Base-by-base conservation (phyloP, 2,888 invertebrate genomes). In the Antheraea yamamai region DNA sequence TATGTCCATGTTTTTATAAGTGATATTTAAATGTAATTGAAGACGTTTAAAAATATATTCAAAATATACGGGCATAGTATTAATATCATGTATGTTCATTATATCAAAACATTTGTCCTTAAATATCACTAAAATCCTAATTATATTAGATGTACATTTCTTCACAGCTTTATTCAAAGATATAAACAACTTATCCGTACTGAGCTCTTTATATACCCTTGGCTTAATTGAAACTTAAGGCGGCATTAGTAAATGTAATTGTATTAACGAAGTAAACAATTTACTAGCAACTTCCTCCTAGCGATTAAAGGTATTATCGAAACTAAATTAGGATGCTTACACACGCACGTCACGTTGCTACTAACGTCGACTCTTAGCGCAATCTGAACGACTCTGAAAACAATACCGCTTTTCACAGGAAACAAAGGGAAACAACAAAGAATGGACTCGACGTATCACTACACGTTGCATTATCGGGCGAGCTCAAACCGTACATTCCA, bases 371-470 rank as follows among this genome's bases (percentile, higher is more conserved):
- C 92, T 93, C 91, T 92, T 91, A 91, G 89, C 91, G 89, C 91
- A 93, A 93, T 93, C 93, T 61, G 58, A 61, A 91, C 88, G 87
- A 82, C 85, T 85, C 89, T 88, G 91, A 89, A 92, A 94, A 94
- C 93, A 94, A 94, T 93, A 91, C 89, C 85, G 86, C 89, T 91
- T 92, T 92, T 91, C 88, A 90, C 80, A 81, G 84, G 82, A 88
- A 89, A 92, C 91, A 93, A 93, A 92, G 89, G 89, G 87, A 87
- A 89, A 91, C 92, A 93, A 92, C 92, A 93, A 92, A 92, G 92
- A 93, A 91, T 88, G 87, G 86, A 85, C 26, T 87, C 87, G 89
- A 90, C 88, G 90, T 92, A 92, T 91, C 89, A 89, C 88, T 80
- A 88, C 89, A 88, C 89, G 84, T 85, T 85, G 89, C 89, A 91